phyloP scores from a whole-genome alignment of 1,140 invertebrate genomes.

The Charaxes varanes region DNA sequence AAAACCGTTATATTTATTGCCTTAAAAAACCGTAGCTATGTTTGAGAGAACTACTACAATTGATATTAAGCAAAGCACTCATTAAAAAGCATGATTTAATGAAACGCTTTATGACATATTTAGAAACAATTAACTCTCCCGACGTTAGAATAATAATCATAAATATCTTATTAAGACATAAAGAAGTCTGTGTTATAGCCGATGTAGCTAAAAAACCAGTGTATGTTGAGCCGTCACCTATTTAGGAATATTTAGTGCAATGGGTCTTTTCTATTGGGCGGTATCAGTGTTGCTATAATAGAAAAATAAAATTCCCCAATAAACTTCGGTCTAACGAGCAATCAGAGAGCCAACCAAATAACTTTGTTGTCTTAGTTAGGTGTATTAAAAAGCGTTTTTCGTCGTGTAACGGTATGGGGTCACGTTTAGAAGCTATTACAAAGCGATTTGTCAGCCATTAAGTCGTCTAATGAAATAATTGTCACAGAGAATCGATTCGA shows the following conservation, averaged over 20 bases:
- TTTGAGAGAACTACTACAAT: conserved; percentile 1
- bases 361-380: conserved; percentile 38
- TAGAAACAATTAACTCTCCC: conserved; percentile 21
- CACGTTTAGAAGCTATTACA: conserved; percentile 21
- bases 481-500: conserved; percentile 11
- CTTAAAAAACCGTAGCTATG: too few relatives aligned
- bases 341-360: conserved; percentile 36
- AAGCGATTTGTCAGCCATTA: conserved; percentile 24
- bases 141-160: conserved; percentile 28
- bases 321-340: conserved; percentile 36
- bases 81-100: conserved; percentile 14
- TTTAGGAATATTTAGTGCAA: neutral
- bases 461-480: conserved; percentile 33
- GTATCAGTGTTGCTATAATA: conserved; percentile 16
- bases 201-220: conserved; percentile 16
- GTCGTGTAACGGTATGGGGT: conserved; percentile 28
- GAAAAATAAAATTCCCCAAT: conserved; percentile 36
- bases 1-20: too few relatives aligned
- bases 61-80: conserved; percentile 1
- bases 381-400: conserved; percentile 11
- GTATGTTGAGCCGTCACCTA: conserved; percentile 12
- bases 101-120: conserved; percentile 17
- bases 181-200: conserved; percentile 31
- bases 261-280: conserved; percentile 6
- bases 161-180: conserved; percentile 52